These are phyloP conservation scores for Brachyhypopomus occidentalis DNA, from an alignment of 2,113 vertebrate genomes.

Conservation along the genomic window DNA sequence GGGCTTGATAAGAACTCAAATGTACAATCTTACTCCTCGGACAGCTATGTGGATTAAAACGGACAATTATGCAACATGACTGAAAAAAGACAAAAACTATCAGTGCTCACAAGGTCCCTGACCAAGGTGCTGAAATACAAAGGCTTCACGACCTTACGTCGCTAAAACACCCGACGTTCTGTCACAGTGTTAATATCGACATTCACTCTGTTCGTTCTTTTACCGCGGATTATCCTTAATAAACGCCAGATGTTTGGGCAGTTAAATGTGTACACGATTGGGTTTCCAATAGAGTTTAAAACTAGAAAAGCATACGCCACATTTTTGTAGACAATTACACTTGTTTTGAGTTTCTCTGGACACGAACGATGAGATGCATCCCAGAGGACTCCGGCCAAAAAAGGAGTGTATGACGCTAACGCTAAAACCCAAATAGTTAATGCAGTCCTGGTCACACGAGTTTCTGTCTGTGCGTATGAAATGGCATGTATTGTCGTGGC, in stretches of 20 bases:
- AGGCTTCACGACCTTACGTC: too few species aligned
- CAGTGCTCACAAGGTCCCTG: not conserved
- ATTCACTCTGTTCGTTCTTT: not conserved
- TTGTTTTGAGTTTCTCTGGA: conserved; percentile 2
- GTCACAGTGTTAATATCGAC: not conserved
- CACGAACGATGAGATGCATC: not conserved
- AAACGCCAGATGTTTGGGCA: not conserved
- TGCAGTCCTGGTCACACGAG: conserved; percentile 6
- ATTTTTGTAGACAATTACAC: not conserved
- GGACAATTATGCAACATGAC: too few species aligned
- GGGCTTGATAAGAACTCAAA: too few species aligned
- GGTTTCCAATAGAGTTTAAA: conserved; percentile 1
- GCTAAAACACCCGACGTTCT: not conserved
- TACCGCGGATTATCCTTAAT: not conserved
- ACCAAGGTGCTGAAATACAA: conserved; percentile 35
- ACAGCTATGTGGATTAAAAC: too few species aligned
- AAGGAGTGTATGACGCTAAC: conserved; percentile 5
- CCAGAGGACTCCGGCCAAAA: conserved; percentile 9
- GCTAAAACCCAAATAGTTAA: conserved; percentile 1
- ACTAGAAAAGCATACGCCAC: conserved; percentile 5
- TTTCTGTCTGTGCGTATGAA: not conserved
- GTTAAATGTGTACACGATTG: conserved; percentile 1
- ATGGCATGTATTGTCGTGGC: not conserved
- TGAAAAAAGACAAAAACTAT: too few species aligned
- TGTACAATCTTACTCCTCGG: too few species aligned